Evolutionary conservation across 2,797 vertebrate genomes (phyloP).

Genomic region (Tenualosa ilisha): DNA sequence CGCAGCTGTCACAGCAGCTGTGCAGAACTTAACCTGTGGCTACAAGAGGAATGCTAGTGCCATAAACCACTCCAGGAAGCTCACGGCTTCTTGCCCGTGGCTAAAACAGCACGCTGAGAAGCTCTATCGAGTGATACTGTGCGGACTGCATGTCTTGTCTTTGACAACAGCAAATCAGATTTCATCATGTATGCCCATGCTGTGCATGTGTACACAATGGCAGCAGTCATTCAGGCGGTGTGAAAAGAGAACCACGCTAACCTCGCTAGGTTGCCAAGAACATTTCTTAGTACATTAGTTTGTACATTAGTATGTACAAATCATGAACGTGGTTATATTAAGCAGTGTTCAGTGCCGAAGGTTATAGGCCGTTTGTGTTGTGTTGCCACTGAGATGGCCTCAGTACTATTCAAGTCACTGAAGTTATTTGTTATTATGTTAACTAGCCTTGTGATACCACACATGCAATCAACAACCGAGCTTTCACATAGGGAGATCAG

Average conservation of each 20-base stretch:
- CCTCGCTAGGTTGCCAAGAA: background rate
- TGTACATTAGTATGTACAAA: background rate
- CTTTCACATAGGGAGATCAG: background rate
- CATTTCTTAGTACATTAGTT: background rate
- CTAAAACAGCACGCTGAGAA: background rate
- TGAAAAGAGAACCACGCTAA: background rate
- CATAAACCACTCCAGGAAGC: background rate
- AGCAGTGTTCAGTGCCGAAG: background rate
- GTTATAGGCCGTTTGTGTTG: background rate
- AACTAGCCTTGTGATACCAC: background rate
- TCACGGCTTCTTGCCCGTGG: background rate
- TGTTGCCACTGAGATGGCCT: background rate
- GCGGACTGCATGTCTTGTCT: background rate
- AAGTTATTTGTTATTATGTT: no score
- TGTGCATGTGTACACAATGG: background rate
- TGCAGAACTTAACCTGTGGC: conserved; percentile 21
- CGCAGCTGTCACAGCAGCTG: conserved; percentile 21
- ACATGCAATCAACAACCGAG: background rate
- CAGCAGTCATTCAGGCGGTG: background rate
- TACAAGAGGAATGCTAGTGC: background rate
- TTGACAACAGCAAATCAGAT: background rate
- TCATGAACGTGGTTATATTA: background rate
- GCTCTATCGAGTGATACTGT: background rate
- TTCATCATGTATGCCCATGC: background rate
- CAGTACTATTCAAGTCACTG: background rate